Evolutionary conservation across 2,888 invertebrate genomes (phyloP).

Genomic region (Pammene fasciana): DNA sequence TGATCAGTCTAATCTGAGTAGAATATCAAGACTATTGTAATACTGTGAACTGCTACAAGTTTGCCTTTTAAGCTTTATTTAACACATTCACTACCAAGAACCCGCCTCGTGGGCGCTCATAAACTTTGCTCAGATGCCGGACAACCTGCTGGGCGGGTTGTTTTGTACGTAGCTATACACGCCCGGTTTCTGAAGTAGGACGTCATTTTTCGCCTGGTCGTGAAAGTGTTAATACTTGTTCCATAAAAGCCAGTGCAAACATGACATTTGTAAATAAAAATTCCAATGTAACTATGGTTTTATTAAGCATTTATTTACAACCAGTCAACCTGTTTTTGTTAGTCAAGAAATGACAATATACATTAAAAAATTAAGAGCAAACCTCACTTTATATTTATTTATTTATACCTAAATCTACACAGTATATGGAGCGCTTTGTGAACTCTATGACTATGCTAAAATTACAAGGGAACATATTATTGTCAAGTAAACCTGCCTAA

Average conservation of each 20-base stretch:
- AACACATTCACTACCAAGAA: too few species aligned
- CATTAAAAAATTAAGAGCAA: background rate
- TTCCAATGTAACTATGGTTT: conserved; percentile 33
- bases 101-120: too few species aligned
- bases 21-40: too few species aligned
- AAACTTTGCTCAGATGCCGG: too few species aligned
- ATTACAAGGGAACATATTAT: conserved; percentile 23
- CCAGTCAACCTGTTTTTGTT: conserved; percentile 1
- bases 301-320: conserved; percentile 34
- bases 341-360: background rate
- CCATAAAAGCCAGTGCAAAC: background rate
- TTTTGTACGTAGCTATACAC: too few species aligned
- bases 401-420: background rate
- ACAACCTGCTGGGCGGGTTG: too few species aligned
- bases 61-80: too few species aligned
- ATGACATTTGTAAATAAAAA: conserved; percentile 40
- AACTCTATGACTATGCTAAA: background rate
- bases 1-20: too few species aligned
- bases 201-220: too few species aligned
- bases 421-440: background rate
- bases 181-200: too few species aligned
- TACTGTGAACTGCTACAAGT: too few species aligned
- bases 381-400: background rate
- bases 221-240: too few species aligned
- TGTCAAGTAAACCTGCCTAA: conserved; percentile 32